Evolutionary conservation across 2,888 invertebrate species (phyloP).

Genomic region (Leptinotarsa haldemani): DNA sequence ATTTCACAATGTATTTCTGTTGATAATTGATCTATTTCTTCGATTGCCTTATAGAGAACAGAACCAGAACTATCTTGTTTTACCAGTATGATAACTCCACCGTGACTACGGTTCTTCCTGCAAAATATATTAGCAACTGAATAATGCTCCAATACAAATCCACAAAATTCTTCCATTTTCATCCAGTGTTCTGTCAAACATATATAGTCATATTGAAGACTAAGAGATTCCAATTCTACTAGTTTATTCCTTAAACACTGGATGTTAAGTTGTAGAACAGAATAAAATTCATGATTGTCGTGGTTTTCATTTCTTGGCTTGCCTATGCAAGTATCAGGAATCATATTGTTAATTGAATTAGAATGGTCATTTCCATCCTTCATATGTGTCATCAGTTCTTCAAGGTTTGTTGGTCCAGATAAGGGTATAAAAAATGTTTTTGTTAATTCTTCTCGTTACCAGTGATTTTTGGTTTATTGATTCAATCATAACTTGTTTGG

Average conservation of each 20-base stretch:
- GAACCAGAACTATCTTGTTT: slow-evolving; percentile 18
- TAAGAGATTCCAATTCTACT: slow-evolving; percentile 14
- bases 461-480: background rate
- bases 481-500: background rate
- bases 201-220: slow-evolving; percentile 19
- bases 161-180: slow-evolving; percentile 18
- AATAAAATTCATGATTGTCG: slow-evolving; percentile 7
- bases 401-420: background rate
- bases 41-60: slow-evolving; percentile 20
- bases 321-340: too few relatives aligned
- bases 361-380: background rate
- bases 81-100: slow-evolving; percentile 14
- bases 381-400: background rate
- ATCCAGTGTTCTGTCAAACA: slow-evolving; percentile 20
- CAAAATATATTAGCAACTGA: slow-evolving; percentile 12
- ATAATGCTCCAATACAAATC: slow-evolving; percentile 19
- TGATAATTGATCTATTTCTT: slow-evolving; percentile 23
- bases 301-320: background rate
- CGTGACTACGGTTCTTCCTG: slow-evolving; percentile 18
- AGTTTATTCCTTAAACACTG: slow-evolving; percentile 22
- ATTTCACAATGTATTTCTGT: slow-evolving; percentile 21
- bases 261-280: slow-evolving; percentile 18
- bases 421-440: slow-evolving; percentile 17
- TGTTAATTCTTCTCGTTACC: background rate
- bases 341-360: too few relatives aligned